Percentiles rank a stretch among this genome's conserved stretches.
These are phyloP conservation scores for Nymphalis io DNA, from an alignment of 1,140 invertebrate genomes.

Conservation along the genomic window DNA sequence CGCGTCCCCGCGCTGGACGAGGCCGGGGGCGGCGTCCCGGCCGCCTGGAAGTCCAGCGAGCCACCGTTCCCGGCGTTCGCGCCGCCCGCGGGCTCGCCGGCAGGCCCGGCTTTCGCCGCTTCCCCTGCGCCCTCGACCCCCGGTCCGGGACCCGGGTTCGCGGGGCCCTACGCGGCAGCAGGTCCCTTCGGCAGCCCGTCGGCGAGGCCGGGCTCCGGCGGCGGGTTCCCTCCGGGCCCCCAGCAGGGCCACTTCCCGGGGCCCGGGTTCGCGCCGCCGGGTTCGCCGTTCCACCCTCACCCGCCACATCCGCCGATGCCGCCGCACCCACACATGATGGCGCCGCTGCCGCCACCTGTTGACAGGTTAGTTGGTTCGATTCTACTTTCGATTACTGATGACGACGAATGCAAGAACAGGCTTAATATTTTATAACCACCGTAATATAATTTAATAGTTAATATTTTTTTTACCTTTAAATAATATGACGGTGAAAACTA, in stretches of 20 bases:
- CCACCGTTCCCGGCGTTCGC: conserved; percentile 70
- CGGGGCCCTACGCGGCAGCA: conserved; percentile 65
- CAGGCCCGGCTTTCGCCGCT: conserved; percentile 69
- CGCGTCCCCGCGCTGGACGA: conserved; percentile 75
- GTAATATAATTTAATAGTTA: too few relatives aligned
- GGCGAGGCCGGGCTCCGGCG: conserved; percentile 65
- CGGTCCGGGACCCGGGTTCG: conserved; percentile 63
- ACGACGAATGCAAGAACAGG: too few relatives aligned
- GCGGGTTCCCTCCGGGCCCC: conserved; percentile 62
- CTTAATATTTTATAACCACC: too few relatives aligned
- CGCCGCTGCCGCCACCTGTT: conserved; percentile 71
- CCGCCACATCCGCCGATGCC: conserved; percentile 70
- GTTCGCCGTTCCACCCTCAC: conserved; percentile 71
- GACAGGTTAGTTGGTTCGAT: conserved; percentile 60
- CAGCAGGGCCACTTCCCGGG: conserved; percentile 66
- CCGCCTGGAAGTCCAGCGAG: conserved; percentile 68
- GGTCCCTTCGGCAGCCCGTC: conserved; percentile 69
- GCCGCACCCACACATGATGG: conserved; percentile 76
- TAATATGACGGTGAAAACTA: too few relatives aligned
- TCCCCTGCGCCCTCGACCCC: conserved; percentile 71
- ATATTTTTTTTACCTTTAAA: too few relatives aligned
- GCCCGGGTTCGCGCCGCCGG: conserved; percentile 68
- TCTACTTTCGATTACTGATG: not conserved
- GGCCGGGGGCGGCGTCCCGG: conserved; percentile 62
- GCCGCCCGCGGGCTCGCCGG: conserved; percentile 69